Base-by-base conservation (phyloP, 2,888 invertebrate genomes). In the Thera britannica region DNA sequence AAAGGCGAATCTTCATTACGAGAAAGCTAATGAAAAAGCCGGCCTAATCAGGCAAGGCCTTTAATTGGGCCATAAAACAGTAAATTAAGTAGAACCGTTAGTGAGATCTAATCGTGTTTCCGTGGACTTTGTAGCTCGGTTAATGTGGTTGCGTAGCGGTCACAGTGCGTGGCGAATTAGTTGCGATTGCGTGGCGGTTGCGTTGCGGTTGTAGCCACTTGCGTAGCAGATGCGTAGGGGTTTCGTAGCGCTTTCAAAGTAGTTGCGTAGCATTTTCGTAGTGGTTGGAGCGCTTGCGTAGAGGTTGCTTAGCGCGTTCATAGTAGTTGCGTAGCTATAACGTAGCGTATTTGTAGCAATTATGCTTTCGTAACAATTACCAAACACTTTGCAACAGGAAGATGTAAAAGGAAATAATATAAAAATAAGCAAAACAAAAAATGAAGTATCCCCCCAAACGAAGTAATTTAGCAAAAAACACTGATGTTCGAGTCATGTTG, bases 1-100 rank as follows among this genome's bases (percentile, higher is more conserved):
- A 66, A 66, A 57, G 51, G n/a, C 60, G 51, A 51, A 57, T 66
- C 65, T 57, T 66, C 60, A 57, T 61, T 66, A 66, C 57, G 41
- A 49, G 34, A 23, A 34, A 49, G 52, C 60, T 66, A 66, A 66
- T 66, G 60, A 66, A 66, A 66, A 57, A 41, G 56, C 52, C 58
- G 44, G 49, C 44, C 60, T 66, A 66, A 66, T 66, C 65, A 61
- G 65, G 61, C 56, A 35, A 11, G 4, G 34, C 55, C 56, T 56
- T 65, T 65, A 65, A 57, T 56, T 44, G 65, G 44, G 35, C 57
- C 49, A 61, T 66, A 61, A 61, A 66, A 49, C 44, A 52, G 61
- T 59, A 59, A 59, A 65, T 65, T 54, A 51, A 59, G 55, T 11
- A 41, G 2, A 58, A 58, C 12, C 44, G 59, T 58, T 58, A 64